These are phyloP conservation scores for Trinectes maculatus DNA, from an alignment of 2,113 vertebrate species.

Conservation along the genomic window DNA sequence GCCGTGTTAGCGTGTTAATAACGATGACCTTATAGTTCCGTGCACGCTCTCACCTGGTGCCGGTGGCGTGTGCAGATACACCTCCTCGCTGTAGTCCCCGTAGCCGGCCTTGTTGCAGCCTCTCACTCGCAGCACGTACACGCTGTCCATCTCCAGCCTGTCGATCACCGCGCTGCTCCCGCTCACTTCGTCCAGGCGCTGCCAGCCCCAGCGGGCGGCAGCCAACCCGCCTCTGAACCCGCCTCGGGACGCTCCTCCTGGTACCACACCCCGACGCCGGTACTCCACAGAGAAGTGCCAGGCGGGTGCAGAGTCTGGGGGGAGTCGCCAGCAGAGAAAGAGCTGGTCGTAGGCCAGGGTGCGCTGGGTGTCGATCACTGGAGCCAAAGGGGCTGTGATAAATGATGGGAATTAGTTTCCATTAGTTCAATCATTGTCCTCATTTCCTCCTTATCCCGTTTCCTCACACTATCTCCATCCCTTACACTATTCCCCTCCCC, in stretches of 20 bases:
- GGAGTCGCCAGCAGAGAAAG: constrained; percentile 94
- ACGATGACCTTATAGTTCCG: rapidly evolving
- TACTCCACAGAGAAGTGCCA: constrained; percentile 96
- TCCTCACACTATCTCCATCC: not conserved
- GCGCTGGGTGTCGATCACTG: constrained; percentile 95
- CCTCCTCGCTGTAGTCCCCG: constrained; percentile 96
- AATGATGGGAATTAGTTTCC: not conserved
- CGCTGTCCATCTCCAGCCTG: constrained; percentile 90
- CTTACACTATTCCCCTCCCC: not conserved
- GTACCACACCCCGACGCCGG: constrained; percentile 87
- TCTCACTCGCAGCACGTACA: constrained; percentile 91
- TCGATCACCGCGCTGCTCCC: constrained; percentile 90
- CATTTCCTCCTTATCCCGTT: not conserved
- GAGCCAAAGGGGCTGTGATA: constrained; percentile 88
- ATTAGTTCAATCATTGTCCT: not conserved
- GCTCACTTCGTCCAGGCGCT: constrained; percentile 89
- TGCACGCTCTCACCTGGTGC: constrained; percentile 86
- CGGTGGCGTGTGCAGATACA: constrained; percentile 93
- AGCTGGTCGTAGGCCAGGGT: constrained; percentile 97
- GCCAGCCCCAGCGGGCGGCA: constrained; percentile 90
- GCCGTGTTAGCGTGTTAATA: not conserved
- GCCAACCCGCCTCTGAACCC: constrained; percentile 85
- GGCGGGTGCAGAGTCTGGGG: constrained; percentile 88
- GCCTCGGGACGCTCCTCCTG: constrained; percentile 78
- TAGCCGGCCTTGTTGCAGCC: constrained; percentile 95